These are phyloP conservation scores for Rhopalosiphum nymphaeae DNA, from an alignment of 2,888 invertebrate species.

Conservation along the genomic window DNA sequence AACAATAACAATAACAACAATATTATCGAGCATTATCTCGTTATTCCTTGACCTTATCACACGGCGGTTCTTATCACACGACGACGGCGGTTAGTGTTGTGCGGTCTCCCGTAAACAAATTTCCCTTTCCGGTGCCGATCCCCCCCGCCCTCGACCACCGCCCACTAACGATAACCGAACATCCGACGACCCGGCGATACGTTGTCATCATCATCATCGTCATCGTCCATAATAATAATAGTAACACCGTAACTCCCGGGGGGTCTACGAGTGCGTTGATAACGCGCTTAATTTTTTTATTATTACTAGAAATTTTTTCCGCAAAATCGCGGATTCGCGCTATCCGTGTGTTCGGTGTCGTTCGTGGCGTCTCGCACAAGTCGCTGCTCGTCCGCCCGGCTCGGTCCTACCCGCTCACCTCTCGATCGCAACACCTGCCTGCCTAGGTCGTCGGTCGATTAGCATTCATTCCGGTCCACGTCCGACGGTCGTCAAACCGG, in stretches of 20 bases:
- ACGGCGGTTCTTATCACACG: too few species aligned
- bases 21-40: neutral
- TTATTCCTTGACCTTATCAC: conserved; percentile 2
- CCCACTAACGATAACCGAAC: neutral
- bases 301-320: neutral
- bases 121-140: conserved; percentile 14
- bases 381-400: neutral
- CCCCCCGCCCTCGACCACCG: neutral
- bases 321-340: neutral
- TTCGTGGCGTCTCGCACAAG: neutral
- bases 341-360: neutral
- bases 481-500: neutral
- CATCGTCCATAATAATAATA: neutral
- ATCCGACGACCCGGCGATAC: neutral
- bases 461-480: neutral
- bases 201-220: neutral
- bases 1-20: neutral
- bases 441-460: neutral
- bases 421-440: neutral
- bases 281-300: neutral
- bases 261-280: conserved; percentile 1
- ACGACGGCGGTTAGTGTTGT: neutral
- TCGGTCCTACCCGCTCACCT: too few species aligned
- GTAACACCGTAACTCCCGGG: neutral
- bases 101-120: conserved; percentile 9